Evolutionary conservation across 2,113 vertebrate species (phyloP).

Genomic region (Phoxinus phoxinus): DNA sequence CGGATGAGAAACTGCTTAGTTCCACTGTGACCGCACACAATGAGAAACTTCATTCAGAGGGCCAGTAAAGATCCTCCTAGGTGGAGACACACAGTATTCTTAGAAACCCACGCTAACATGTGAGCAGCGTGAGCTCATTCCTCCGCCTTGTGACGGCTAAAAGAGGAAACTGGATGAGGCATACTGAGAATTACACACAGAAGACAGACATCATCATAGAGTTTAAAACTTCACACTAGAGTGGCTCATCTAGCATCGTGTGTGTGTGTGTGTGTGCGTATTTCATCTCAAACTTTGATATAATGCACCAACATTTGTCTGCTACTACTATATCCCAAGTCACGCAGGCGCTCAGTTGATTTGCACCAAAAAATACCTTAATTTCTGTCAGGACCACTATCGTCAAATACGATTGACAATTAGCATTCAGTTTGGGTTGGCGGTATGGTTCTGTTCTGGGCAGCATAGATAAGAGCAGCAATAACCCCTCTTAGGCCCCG

Average conservation of each 20-base stretch:
- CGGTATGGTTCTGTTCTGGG: too few relatives aligned
- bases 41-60: not conserved
- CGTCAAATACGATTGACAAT: too few relatives aligned
- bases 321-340: too few relatives aligned
- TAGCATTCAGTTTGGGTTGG: too few relatives aligned
- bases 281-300: too few relatives aligned
- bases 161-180: slow-evolving; percentile 32
- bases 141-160: slow-evolving; percentile 48
- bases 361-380: too few relatives aligned
- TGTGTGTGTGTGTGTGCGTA: too few relatives aligned
- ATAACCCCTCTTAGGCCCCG: too few relatives aligned
- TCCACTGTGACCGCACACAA: slow-evolving; percentile 6
- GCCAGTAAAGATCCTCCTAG: not conserved
- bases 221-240: not conserved
- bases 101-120: slow-evolving; percentile 23
- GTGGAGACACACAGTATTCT: not conserved
- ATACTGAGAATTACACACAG: not conserved
- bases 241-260: not conserved
- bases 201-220: not conserved
- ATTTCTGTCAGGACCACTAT: too few relatives aligned
- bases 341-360: too few relatives aligned
- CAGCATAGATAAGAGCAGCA: too few relatives aligned
- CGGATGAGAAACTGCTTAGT: slow-evolving; percentile 4
- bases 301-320: too few relatives aligned
- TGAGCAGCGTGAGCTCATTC: slow-evolving; percentile 6